Conservation (phyloP, 2,113 vertebrate species). For the Neogale vison region DNA sequence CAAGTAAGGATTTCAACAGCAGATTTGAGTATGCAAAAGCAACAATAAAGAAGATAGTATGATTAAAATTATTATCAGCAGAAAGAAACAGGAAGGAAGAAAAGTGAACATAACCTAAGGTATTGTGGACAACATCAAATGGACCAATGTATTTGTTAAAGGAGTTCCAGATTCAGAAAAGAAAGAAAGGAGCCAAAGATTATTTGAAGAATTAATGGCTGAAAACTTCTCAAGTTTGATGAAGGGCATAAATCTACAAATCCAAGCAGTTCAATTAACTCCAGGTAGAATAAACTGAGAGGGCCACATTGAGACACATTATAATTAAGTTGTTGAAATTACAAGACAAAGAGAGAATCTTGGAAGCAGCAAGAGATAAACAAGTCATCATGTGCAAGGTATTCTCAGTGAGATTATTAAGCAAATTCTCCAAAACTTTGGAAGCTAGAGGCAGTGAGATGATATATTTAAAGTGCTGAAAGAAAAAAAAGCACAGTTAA, state of each 20-base stretch:
- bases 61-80: neutral
- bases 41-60: neutral
- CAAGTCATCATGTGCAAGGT: neutral
- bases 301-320: neutral
- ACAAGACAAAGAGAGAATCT: neutral
- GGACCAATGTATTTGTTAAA: neutral
- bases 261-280: neutral
- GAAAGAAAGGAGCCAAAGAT: neutral
- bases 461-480: neutral
- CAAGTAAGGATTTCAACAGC: neutral
- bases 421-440: neutral
- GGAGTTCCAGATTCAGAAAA: neutral
- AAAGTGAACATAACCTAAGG: neutral
- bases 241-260: neutral
- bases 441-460: neutral
- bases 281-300: neutral
- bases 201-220: neutral
- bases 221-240: neutral
- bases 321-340: neutral
- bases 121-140: neutral
- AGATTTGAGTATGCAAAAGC: neutral
- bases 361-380: neutral
- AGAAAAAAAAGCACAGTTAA: neutral
- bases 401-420: neutral
- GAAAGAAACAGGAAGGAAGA: neutral